These are phyloP conservation scores for Amphiura filiformis DNA, from an alignment of 35 echinoderm and acorn worm genomes.

Conservation along the genomic window DNA sequence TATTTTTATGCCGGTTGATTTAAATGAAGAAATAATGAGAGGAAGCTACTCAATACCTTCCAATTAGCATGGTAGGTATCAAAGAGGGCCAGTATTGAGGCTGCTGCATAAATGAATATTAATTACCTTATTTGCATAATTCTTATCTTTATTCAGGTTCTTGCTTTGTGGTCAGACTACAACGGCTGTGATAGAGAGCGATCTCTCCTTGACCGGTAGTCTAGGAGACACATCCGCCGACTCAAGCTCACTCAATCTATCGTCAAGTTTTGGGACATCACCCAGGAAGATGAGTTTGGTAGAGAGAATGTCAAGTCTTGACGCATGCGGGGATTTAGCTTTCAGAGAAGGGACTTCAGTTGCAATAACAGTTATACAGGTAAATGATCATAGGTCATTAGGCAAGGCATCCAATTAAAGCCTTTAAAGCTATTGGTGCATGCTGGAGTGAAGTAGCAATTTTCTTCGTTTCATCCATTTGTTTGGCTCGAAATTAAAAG, in stretches of 20 bases:
- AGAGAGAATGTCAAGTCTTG: slow-evolving; percentile 85
- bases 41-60: slow-evolving; percentile 92
- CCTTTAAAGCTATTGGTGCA: too few relatives aligned
- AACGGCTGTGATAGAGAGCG: slow-evolving; percentile 70
- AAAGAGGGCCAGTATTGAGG: too few relatives aligned
- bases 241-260: slow-evolving; percentile 52
- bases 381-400: slow-evolving; percentile 5
- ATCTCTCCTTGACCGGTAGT: slow-evolving; percentile 61
- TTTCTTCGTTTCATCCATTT: too few relatives aligned
- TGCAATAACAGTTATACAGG: slow-evolving; percentile 94
- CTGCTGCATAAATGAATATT: too few relatives aligned
- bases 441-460: too few relatives aligned
- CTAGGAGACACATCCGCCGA: slow-evolving; percentile 55
- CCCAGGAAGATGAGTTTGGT: slow-evolving; percentile 86
- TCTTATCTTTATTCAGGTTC: background rate
- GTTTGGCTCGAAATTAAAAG: too few relatives aligned
- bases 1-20: slow-evolving; percentile 81
- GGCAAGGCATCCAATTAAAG: too few relatives aligned
- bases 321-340: slow-evolving; percentile 77
- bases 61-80: slow-evolving; percentile 83
- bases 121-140: too few relatives aligned
- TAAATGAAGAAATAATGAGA: slow-evolving; percentile 78
- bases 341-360: slow-evolving; percentile 75
- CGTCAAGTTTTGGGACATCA: slow-evolving; percentile 81
- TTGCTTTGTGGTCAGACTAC: slow-evolving; percentile 92